Percentiles rank a stretch among this genome's conserved stretches.
Conservation (phyloP, 1,140 invertebrate species). For the Leucophenga varia region DNA sequence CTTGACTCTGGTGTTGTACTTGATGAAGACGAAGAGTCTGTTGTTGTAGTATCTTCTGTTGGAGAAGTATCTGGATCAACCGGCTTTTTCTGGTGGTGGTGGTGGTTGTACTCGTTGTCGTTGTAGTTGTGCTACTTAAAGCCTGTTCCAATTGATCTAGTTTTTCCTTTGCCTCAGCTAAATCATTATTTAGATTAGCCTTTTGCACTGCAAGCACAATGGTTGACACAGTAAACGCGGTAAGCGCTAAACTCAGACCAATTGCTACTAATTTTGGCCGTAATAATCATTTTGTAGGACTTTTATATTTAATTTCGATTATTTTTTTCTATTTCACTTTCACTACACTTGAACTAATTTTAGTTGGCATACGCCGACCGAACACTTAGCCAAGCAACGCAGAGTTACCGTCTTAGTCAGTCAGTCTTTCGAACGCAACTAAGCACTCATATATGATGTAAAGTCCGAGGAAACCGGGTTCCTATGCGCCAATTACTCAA, state of each 20-base stretch:
- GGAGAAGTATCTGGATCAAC: background rate
- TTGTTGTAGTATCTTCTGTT: conserved; percentile 1
- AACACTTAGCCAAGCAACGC: too few species aligned
- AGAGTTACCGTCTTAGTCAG: too few species aligned
- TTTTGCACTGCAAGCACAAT: conserved; percentile 56
- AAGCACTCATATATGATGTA: conserved; percentile 3
- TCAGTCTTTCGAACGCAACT: conserved; percentile 20
- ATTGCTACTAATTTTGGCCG: conserved; percentile 44
- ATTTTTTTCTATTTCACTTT: too few species aligned
- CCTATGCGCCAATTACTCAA: too few species aligned
- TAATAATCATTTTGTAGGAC: conserved; percentile 38
- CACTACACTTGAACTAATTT: too few species aligned
- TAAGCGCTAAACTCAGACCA: conserved; percentile 36
- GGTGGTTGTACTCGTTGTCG: conserved; percentile 9
- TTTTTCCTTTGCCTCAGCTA: conserved; percentile 38
- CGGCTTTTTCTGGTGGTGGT: conserved; percentile 3
- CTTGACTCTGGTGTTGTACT: background rate
- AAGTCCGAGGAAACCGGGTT: conserved; percentile 21
- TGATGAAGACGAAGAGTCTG: background rate
- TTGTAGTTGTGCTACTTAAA: conserved; percentile 16
- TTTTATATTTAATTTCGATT: too few species aligned
- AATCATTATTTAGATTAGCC: conserved; percentile 24
- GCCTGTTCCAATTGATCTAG: conserved; percentile 29
- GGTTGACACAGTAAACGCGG: conserved; percentile 57
- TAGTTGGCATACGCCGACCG: too few species aligned